A percentile compares a stretch with the other conserved stretches of the same genome.
Evolutionary conservation across 2,888 invertebrate genomes (phyloP).

Genomic region (Ennomos erosarius): DNA sequence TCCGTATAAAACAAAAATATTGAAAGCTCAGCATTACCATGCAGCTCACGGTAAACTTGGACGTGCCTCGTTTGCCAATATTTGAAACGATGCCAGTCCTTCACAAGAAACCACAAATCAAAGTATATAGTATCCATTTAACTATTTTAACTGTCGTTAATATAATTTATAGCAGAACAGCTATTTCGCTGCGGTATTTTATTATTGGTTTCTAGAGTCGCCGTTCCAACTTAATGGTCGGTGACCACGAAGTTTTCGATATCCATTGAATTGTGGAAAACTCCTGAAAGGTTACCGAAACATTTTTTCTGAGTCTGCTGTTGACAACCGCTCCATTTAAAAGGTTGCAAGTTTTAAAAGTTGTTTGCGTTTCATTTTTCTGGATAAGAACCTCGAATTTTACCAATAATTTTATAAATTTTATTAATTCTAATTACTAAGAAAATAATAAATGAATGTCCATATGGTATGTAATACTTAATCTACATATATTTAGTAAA

Average conservation of each 20-base stretch:
- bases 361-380: conserved; percentile 10
- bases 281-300: conserved; percentile 26
- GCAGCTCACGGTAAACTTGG: conserved; percentile 64
- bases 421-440: too few relatives aligned
- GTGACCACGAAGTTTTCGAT: conserved; percentile 49
- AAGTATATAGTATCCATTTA: conserved; percentile 58
- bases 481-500: too few relatives aligned
- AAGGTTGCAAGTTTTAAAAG: conserved; percentile 30
- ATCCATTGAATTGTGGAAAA: conserved; percentile 35
- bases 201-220: conserved; percentile 53
- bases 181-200: conserved; percentile 52
- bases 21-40: conserved; percentile 67
- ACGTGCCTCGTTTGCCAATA: conserved; percentile 75
- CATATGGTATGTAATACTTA: too few relatives aligned
- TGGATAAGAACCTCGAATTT: background rate
- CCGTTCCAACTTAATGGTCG: conserved; percentile 55
- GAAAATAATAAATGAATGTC: too few relatives aligned
- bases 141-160: conserved; percentile 61
- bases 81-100: conserved; percentile 73
- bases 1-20: conserved; percentile 66
- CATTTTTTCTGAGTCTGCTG: conserved; percentile 28
- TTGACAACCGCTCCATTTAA: conserved; percentile 31
- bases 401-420: too few relatives aligned
- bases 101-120: conserved; percentile 78
- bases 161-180: conserved; percentile 51